Conservation (phyloP, 1,140 invertebrate species). For the Choristoneura fumiferana region DNA sequence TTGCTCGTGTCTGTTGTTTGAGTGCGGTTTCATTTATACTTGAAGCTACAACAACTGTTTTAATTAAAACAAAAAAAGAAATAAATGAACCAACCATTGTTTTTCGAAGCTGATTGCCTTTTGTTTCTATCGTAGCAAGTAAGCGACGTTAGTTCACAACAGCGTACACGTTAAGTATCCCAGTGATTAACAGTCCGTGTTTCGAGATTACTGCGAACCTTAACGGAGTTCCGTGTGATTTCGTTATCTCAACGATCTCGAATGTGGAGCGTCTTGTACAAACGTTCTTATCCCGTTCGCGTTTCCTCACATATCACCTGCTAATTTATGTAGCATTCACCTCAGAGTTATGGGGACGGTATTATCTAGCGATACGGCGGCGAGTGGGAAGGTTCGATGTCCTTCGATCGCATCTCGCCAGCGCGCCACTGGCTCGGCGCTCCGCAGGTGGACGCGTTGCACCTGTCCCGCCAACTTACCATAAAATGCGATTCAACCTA, state of each 20-base stretch:
- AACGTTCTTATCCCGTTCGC: slow-evolving; percentile 34
- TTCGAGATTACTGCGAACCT: slow-evolving; percentile 11
- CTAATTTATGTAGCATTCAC: slow-evolving; percentile 62
- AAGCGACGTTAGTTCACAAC: slow-evolving; percentile 6
- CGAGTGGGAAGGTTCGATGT: slow-evolving; percentile 37
- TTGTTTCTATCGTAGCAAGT: background rate
- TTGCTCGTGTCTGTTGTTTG: slow-evolving; percentile 11
- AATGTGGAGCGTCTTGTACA: slow-evolving; percentile 31
- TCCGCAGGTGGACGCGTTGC: slow-evolving; percentile 66
- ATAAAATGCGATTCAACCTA: slow-evolving; percentile 70
- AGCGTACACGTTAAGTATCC: slow-evolving; percentile 11
- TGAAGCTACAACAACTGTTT: background rate
- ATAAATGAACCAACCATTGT: slow-evolving; percentile 8
- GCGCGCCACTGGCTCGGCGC: slow-evolving; percentile 36
- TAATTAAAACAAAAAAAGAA: slow-evolving; percentile 13
- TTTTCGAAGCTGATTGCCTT: slow-evolving; percentile 3
- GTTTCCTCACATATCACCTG: slow-evolving; percentile 56
- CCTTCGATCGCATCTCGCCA: slow-evolving; percentile 46
- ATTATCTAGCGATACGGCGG: slow-evolving; percentile 56
- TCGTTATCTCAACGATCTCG: slow-evolving; percentile 36
- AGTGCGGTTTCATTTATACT: slow-evolving; percentile 1
- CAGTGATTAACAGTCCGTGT: slow-evolving; percentile 13
- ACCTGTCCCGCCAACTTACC: slow-evolving; percentile 71
- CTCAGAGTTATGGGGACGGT: slow-evolving; percentile 50
- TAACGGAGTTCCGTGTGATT: slow-evolving; percentile 27